phyloP scores from a whole-genome alignment of 2,888 invertebrate genomes.

The Agonum fuliginosum region DNA sequence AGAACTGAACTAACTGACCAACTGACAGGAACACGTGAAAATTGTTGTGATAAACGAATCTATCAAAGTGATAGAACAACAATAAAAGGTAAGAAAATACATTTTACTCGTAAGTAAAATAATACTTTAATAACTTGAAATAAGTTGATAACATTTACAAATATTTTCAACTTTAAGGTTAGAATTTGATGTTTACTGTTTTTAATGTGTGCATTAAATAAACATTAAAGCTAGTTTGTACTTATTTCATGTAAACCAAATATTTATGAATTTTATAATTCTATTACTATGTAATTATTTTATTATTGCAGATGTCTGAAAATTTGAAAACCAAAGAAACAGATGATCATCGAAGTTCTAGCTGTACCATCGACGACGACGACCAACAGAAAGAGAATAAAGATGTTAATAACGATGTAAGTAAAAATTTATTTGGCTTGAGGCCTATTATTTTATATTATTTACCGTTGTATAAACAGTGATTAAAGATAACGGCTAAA shows the following conservation, averaged over 20 bases:
- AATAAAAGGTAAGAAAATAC: not conserved
- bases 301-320: not conserved
- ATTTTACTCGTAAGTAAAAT: not conserved
- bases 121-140: no score
- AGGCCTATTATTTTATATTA: no score
- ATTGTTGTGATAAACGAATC: not conserved
- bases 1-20: not conserved
- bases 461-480: not conserved
- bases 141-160: no score
- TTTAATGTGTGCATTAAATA: no score
- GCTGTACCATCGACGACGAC: not conserved
- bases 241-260: not conserved
- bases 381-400: no score
- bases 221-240: not conserved
- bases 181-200: no score
- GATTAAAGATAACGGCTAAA: no score
- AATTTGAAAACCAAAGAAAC: not conserved
- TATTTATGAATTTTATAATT: not conserved
- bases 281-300: not conserved
- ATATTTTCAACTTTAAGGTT: no score
- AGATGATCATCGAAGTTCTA: not conserved
- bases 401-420: not conserved
- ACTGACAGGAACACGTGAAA: no score
- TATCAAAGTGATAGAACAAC: not conserved
- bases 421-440: not conserved